Evolutionary conservation across 2,113 vertebrate species (phyloP), one percentile per base, ranked within the genome.

Genomic region (Podilymbus podiceps): DNA sequence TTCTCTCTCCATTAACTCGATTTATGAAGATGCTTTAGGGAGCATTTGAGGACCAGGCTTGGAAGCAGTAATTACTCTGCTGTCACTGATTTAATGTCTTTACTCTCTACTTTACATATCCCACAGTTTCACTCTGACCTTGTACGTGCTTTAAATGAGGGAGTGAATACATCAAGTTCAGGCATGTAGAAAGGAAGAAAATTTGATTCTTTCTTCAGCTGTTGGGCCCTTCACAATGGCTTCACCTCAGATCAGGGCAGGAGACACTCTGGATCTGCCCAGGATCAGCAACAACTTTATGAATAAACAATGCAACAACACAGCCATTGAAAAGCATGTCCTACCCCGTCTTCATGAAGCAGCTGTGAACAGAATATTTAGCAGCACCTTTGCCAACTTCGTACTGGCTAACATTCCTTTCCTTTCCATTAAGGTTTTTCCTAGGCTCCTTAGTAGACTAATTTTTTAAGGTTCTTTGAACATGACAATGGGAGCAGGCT

Each of bases 1-100:
- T 83, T 89, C 60, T 80, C 31, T 67, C 59, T 77, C 72, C 63
- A 80, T 96, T 92, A 97, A 85, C 40, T 81, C 35, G 8, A 72
- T 67, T 95, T 90, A 93, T 81, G 69, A 89, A 63, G 20, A 56
- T 81, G 69, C 84, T 89, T 94, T 40, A 93, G 85, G 79, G 60
- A 87, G 35, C 73, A 24, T 53, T 93, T 5, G 20, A 93, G 56
- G 69, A 71, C 42, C 30, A 67, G 68, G 55, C 31, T 77, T 59
- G 47, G 53, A 86, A 92, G 90, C 63, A 69, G 66, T 75, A 92
- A 97, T 92, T 94, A 95, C 64, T 92, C 66, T 84, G 55, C 90
- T 93, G 88, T 64, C 87, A 79, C 21, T 46, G 46, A 40, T 90
- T 93, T 94, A 88, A 83, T 1, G 0, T 67, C 58, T 88, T 90